A percentile compares a stretch with the other conserved stretches of the same genome.
These are phyloP conservation scores for Arrhamphus sclerolepis DNA, from an alignment of 2,797 vertebrate genomes.

Conservation along the genomic window DNA sequence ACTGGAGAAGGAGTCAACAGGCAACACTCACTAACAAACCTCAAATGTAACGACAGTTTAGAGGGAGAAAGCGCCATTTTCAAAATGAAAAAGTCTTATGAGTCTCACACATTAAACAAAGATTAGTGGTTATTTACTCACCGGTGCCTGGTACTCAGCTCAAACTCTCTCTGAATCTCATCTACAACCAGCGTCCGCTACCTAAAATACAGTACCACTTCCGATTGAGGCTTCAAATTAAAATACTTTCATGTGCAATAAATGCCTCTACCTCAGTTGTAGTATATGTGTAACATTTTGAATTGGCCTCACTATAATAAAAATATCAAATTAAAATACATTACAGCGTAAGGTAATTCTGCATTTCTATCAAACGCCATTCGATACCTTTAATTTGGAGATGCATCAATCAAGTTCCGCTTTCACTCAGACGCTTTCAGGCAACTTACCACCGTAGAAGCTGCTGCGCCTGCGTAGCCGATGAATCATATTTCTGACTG, in stretches of 20 bases:
- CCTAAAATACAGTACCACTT: neutral
- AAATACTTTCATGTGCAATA: neutral
- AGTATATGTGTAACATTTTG: rapidly evolving
- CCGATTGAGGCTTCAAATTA: constrained; percentile 26
- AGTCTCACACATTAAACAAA: neutral
- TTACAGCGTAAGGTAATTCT: rapidly evolving
- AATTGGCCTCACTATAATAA: rapidly evolving
- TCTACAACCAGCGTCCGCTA: neutral
- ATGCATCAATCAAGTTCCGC: rapidly evolving
- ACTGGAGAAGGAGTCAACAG: constrained; percentile 6
- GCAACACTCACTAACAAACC: neutral
- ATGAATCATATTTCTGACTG: constrained; percentile 45
- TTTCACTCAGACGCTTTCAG: neutral
- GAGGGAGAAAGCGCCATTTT: neutral
- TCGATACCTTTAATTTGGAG: constrained; percentile 35
- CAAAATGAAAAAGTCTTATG: neutral
- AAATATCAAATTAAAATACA: rapidly evolving
- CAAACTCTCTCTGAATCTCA: constrained; percentile 60
- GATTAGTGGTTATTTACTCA: constrained; percentile 33
- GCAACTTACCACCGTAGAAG: neutral
- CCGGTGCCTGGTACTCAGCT: constrained; percentile 50
- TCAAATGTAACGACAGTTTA: neutral
- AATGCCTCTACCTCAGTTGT: too few relatives aligned
- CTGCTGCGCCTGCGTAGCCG: constrained; percentile 66
- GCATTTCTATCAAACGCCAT: neutral